Conservation (phyloP, 1,140 invertebrate species). For the Acromyrmex echinatior region DNA sequence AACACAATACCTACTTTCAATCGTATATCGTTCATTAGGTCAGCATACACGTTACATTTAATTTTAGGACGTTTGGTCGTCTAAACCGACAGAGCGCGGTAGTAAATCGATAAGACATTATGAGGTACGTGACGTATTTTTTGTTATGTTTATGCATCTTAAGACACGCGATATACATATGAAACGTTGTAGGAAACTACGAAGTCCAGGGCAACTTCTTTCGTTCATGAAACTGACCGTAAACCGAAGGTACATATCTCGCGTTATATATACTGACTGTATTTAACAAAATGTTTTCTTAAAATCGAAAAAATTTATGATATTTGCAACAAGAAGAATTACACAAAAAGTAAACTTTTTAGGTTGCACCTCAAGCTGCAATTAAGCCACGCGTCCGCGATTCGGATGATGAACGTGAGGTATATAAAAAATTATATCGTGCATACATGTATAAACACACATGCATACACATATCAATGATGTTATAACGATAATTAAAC, state of each 20-base stretch:
- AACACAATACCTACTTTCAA: conserved; percentile 3
- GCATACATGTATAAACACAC: not conserved
- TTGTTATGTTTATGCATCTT: not conserved
- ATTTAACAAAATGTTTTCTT: not conserved
- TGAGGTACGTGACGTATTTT: conserved; percentile 24
- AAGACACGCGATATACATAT: not conserved
- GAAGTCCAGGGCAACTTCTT: conserved; percentile 5
- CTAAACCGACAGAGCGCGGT: conserved; percentile 31
- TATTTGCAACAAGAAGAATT: not conserved
- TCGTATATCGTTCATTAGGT: not conserved
- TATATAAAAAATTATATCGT: conserved; percentile 8
- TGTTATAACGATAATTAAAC: not conserved
- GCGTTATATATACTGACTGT: not conserved
- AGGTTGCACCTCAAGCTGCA: conserved; percentile 22
- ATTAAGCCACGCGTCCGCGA: conserved; percentile 35
- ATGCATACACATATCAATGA: no score
- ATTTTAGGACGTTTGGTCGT: conserved; percentile 57
- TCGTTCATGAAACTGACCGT: not conserved
- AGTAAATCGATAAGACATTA: conserved; percentile 30
- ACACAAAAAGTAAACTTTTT: conserved; percentile 24
- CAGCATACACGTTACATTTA: not conserved
- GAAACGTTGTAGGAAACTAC: conserved; percentile 1
- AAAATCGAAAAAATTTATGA: not conserved
- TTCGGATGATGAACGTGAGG: conserved; percentile 49
- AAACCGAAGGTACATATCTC: conserved; percentile 20